Conservation (phyloP, 1,140 invertebrate genomes). For the Eumeta japonica region DNA sequence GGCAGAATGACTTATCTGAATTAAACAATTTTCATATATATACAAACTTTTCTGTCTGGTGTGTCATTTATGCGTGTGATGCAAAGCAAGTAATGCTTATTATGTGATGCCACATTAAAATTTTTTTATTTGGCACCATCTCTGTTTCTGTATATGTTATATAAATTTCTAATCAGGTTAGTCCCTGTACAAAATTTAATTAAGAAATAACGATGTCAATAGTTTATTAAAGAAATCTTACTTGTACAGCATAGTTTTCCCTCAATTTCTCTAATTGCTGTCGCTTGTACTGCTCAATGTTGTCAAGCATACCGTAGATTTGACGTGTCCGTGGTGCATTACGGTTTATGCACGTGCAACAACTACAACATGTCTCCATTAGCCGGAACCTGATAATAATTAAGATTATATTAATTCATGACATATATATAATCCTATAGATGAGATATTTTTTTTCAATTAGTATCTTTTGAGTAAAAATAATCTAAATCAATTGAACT, state of each 20-base stretch:
- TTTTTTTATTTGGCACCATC: no score
- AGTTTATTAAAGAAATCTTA: no score
- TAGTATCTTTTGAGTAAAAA: no score
- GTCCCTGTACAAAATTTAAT: background rate
- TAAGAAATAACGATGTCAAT: background rate
- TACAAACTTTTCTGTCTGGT: no score
- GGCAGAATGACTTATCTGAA: no score
- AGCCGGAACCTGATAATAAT: slow-evolving; percentile 63
- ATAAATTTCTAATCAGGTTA: no score
- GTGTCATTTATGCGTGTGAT: no score
- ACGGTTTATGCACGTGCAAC: slow-evolving; percentile 63
- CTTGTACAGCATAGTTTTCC: slow-evolving; percentile 90
- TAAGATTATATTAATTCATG: slow-evolving; percentile 16
- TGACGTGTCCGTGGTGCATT: slow-evolving; percentile 76
- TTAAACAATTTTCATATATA: no score
- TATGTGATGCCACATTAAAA: no score
- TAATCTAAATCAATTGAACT: no score
- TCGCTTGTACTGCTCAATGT: slow-evolving; percentile 86
- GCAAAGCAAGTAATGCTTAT: no score
- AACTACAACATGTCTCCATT: slow-evolving; percentile 64
- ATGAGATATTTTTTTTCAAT: slow-evolving; percentile 3
- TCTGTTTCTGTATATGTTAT: no score
- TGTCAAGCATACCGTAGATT: slow-evolving; percentile 83
- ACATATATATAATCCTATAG: slow-evolving; percentile 1
- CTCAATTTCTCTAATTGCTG: slow-evolving; percentile 83